Percentiles rank a stretch among this genome's conserved stretches.
Evolutionary conservation across 2,888 invertebrate species (phyloP).

Genomic region (Rhaphigaster nebulosa): DNA sequence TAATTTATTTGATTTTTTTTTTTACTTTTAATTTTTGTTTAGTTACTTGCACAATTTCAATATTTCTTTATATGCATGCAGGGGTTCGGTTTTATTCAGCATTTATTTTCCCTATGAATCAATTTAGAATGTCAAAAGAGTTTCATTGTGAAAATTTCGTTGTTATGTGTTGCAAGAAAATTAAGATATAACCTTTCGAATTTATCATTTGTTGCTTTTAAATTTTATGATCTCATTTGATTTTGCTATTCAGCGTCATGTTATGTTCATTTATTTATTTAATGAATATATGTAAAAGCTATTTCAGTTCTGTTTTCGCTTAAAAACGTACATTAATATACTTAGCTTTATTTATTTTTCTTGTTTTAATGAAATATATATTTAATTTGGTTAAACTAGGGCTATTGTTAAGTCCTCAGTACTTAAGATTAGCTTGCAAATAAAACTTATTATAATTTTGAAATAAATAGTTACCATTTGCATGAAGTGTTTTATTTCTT

Average conservation of each 20-base stretch:
- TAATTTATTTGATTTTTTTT: not conserved
- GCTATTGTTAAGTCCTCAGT: not conserved
- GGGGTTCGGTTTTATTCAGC: conserved; percentile 24
- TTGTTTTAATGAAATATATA: not conserved
- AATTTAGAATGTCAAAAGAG: not conserved
- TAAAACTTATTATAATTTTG: conserved; percentile 25
- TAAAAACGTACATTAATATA: not conserved
- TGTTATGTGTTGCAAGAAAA: too few species aligned
- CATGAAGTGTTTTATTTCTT: conserved; percentile 53
- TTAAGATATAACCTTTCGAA: not conserved
- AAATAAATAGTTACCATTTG: conserved; percentile 55
- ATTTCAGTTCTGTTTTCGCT: not conserved
- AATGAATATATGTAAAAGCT: conserved; percentile 16
- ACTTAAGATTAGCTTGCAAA: conserved; percentile 31
- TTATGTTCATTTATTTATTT: not conserved
- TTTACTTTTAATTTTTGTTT: not conserved
- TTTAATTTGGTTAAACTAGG: conserved; percentile 29
- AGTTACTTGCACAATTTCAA: conserved; percentile 21
- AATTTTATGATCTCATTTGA: conserved; percentile 33
- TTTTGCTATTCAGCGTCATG: not conserved
- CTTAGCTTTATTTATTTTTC: not conserved
- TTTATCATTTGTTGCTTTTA: not conserved
- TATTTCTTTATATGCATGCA: conserved; percentile 38
- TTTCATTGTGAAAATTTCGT: not conserved
- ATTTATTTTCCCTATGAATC: not conserved